Percentiles rank a stretch among this genome's conserved stretches.
phyloP scores from a whole-genome alignment of 2,888 invertebrate species.

The Synanthedon formicaeformis region DNA sequence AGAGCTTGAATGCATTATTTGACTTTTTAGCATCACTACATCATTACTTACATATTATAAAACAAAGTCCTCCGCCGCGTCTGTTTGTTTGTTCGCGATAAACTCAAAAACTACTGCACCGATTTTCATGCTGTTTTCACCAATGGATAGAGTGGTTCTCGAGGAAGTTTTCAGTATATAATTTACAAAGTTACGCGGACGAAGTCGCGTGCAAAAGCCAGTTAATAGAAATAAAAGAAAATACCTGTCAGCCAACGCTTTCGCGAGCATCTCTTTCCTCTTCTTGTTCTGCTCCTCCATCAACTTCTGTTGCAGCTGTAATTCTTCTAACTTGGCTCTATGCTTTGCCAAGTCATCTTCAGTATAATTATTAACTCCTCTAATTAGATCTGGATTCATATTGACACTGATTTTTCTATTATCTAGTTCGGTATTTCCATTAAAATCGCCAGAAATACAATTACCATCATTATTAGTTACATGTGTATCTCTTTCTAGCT shows the following conservation, averaged over 20 bases:
- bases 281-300: slow-evolving; percentile 86
- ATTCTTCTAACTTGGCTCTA: slow-evolving; percentile 72
- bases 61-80: no score
- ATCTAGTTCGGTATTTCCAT: slow-evolving; percentile 7
- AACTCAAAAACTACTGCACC: no score
- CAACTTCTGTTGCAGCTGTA: slow-evolving; percentile 77
- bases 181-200: no score
- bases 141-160: no score
- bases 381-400: slow-evolving; percentile 38
- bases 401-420: slow-evolving; percentile 21
- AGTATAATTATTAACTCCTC: slow-evolving; percentile 40
- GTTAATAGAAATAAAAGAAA: no score
- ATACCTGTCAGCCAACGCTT: slow-evolving; percentile 80
- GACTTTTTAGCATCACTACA: not conserved
- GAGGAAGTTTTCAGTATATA: no score
- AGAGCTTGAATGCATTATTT: not conserved
- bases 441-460: not conserved
- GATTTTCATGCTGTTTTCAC: no score
- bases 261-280: slow-evolving; percentile 78
- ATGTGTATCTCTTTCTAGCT: slow-evolving; percentile 11
- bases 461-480: slow-evolving; percentile 24
- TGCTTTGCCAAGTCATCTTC: slow-evolving; percentile 51
- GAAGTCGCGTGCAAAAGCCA: no score
- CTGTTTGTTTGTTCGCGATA: no score
- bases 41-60: no score